Evolutionary conservation across 1,140 invertebrate genomes (phyloP).

Genomic region (Wiebesia pumilae): DNA sequence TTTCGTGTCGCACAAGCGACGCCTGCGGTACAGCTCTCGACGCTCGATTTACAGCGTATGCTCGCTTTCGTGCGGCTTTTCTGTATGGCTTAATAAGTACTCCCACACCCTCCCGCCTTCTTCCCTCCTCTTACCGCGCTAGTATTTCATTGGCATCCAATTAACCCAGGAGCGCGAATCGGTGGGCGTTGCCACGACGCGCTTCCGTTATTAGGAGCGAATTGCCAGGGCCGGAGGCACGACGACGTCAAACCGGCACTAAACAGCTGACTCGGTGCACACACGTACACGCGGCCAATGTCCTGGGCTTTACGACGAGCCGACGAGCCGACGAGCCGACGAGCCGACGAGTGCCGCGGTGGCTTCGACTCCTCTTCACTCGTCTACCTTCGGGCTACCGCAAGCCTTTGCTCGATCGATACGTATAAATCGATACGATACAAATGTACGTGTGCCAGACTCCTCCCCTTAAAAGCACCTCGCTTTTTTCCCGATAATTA

Average conservation of each 20-base stretch:
- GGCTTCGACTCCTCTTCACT: too few species aligned
- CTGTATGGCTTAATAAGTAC: background rate
- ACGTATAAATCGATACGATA: background rate
- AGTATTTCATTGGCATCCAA: conserved; percentile 58
- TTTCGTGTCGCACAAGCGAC: conserved; percentile 8
- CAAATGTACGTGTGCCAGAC: background rate
- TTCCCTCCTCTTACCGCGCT: background rate
- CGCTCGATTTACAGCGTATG: conserved; percentile 20
- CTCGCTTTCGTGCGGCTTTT: background rate
- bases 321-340: background rate
- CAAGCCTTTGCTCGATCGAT: background rate
- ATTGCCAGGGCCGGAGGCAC: conserved; percentile 53
- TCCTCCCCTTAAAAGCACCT: background rate
- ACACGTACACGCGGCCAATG: background rate
- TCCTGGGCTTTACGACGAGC: background rate
- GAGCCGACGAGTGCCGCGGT: background rate
- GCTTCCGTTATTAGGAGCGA: conserved; percentile 64
- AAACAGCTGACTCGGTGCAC: conserved; percentile 61
- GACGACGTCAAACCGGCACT: conserved; percentile 51
- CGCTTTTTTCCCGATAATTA: background rate
- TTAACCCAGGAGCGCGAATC: conserved; percentile 53
- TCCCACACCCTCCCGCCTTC: background rate
- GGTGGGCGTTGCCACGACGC: background rate
- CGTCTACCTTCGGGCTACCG: background rate
- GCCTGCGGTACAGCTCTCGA: background rate